Evolutionary conservation across 2,888 invertebrate species (phyloP).

Genomic region (Rhogogaster chlorosoma): DNA sequence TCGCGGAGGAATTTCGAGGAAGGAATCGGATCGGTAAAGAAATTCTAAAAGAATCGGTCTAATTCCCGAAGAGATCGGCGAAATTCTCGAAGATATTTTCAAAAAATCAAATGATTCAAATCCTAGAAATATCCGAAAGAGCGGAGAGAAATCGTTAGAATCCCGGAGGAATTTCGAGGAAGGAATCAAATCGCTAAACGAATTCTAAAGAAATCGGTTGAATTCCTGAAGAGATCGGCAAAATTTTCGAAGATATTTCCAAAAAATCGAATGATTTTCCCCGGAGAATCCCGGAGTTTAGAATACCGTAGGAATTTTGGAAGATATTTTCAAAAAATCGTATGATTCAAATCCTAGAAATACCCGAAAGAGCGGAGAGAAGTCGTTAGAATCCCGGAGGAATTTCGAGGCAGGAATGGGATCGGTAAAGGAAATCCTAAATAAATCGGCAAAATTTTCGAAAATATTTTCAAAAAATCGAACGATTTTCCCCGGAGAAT

Average conservation of each 20-base stretch:
- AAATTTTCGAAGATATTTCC: neutral
- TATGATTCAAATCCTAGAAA: neutral
- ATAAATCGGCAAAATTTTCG: neutral
- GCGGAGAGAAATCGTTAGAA: neutral
- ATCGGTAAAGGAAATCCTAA: neutral
- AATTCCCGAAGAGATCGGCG: neutral
- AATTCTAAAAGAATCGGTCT: neutral
- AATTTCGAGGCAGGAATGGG: neutral
- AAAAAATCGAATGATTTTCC: neutral
- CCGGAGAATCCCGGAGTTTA: neutral
- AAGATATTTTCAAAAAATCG: neutral
- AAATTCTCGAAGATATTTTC: neutral
- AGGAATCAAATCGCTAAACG: neutral
- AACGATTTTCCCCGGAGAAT: neutral
- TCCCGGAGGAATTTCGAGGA: neutral
- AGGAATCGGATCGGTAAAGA: neutral
- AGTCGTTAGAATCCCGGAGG: neutral
- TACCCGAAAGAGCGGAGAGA: neutral
- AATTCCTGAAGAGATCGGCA: neutral
- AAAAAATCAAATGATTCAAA: neutral
- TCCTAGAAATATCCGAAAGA: neutral
- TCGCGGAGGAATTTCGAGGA: neutral
- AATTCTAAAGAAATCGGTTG: neutral
- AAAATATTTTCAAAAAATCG: neutral
- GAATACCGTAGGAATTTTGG: too few species aligned